Percentiles rank a stretch among this genome's conserved stretches.
Conservation (phyloP, 2,797 vertebrate species). For the Pyrocephalus nanus region DNA sequence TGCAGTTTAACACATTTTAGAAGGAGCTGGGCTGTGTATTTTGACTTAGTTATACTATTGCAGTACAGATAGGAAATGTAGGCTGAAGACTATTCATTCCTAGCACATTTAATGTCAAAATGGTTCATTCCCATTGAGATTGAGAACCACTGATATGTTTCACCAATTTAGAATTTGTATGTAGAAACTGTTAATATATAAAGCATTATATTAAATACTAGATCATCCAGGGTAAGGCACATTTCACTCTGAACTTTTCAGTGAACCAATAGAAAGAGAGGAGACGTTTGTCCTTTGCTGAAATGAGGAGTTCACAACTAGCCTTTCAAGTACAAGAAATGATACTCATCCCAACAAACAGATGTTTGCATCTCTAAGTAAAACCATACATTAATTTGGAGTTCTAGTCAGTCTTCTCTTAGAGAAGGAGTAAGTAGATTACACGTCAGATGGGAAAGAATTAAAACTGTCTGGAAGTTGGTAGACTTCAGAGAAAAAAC, state of each 20-base stretch:
- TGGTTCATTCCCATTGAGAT: not conserved
- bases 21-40: not conserved
- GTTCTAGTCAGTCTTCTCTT: not conserved
- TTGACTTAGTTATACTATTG: not conserved
- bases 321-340: not conserved
- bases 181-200: not conserved
- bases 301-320: not conserved
- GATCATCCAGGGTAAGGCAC: not conserved
- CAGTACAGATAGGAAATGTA: not conserved
- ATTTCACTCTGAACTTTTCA: not conserved
- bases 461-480: not conserved
- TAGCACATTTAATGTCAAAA: not conserved
- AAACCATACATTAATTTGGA: not conserved
- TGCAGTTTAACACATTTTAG: not conserved
- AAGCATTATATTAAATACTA: not conserved
- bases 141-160: not conserved
- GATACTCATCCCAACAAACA: not conserved
- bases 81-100: not conserved
- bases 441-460: not conserved
- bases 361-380: not conserved
- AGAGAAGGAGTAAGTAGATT: not conserved
- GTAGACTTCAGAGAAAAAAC: not conserved
- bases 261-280: not conserved
- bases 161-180: not conserved
- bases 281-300: not conserved